phyloP scores from a whole-genome alignment of 2,888 invertebrate genomes.

The Campopleginae sp. region DNA sequence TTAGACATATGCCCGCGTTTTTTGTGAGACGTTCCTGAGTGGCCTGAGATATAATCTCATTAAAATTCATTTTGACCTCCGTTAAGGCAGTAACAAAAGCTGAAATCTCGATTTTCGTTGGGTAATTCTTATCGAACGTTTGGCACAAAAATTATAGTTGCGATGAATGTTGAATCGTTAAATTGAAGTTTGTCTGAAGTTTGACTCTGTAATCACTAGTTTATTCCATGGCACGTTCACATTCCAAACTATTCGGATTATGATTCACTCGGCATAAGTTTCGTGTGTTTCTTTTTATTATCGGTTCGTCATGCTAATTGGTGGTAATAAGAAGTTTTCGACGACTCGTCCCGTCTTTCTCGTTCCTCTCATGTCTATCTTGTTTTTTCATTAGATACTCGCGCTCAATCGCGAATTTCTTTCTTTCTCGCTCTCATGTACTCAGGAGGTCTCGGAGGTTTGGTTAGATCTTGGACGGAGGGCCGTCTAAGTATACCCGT shows the following conservation, averaged over 20 bases:
- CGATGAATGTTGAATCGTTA: background rate
- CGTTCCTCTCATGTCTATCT: conserved; percentile 57
- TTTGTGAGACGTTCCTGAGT: conserved; percentile 17
- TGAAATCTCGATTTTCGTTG: background rate
- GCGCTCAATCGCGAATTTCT: conserved; percentile 55
- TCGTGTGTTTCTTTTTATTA: conserved; percentile 4
- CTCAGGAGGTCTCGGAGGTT: conserved; percentile 68
- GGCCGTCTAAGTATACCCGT: conserved; percentile 83
- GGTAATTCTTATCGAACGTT: conserved; percentile 2
- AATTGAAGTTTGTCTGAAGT: background rate
- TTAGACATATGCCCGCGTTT: conserved; percentile 5
- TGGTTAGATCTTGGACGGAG: conserved; percentile 80
- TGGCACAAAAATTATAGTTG: background rate
- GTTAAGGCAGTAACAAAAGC: conserved; percentile 22
- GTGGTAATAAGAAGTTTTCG: conserved; percentile 24
- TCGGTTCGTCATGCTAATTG: conserved; percentile 7
- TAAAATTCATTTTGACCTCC: background rate
- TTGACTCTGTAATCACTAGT: no score
- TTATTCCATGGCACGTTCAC: background rate
- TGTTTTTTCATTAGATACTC: conserved; percentile 78
- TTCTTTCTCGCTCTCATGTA: conserved; percentile 29
- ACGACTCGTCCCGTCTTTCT: conserved; percentile 30
- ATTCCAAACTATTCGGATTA: conserved; percentile 2
- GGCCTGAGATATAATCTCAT: conserved; percentile 7
- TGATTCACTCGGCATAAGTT: conserved; percentile 16